phyloP scores from a whole-genome alignment of 2,888 invertebrate genomes.

The Chymomyza fuscimana region DNA sequence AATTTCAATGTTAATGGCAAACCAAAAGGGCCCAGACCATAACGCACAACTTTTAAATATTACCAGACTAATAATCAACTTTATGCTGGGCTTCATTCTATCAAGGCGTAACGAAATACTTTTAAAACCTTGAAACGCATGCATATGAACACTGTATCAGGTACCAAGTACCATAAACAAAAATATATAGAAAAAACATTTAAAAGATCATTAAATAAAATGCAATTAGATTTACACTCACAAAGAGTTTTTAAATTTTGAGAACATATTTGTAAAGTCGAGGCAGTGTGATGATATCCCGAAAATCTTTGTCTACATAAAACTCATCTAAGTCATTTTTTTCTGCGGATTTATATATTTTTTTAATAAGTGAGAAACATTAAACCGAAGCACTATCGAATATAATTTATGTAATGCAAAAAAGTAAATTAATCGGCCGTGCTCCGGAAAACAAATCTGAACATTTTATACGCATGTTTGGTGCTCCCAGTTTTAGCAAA shows the following conservation, averaged over 20 bases:
- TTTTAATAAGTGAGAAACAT: too few species aligned
- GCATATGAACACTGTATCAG: background rate
- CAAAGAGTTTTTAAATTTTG: background rate
- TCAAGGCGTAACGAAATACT: background rate
- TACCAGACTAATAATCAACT: background rate
- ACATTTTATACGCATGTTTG: too few species aligned
- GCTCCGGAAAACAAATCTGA: too few species aligned
- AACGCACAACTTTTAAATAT: background rate
- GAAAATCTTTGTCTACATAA: too few species aligned
- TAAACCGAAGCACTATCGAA: too few species aligned
- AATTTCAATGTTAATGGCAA: constrained; percentile 66
- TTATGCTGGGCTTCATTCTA: background rate
- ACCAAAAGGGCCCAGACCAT: constrained; percentile 47
- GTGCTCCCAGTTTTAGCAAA: too few species aligned
- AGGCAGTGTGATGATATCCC: too few species aligned
- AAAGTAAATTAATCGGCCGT: too few species aligned
- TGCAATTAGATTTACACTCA: background rate
- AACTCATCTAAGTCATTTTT: too few species aligned
- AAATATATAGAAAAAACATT: background rate
- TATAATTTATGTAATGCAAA: too few species aligned
- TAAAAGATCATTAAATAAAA: background rate
- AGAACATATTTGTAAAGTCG: background rate
- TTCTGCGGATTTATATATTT: too few species aligned
- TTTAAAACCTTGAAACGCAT: background rate
- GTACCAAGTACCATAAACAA: background rate